These are phyloP conservation scores for Eublepharis macularius DNA, from an alignment of 2,113 vertebrate genomes.

Conservation along the genomic window DNA sequence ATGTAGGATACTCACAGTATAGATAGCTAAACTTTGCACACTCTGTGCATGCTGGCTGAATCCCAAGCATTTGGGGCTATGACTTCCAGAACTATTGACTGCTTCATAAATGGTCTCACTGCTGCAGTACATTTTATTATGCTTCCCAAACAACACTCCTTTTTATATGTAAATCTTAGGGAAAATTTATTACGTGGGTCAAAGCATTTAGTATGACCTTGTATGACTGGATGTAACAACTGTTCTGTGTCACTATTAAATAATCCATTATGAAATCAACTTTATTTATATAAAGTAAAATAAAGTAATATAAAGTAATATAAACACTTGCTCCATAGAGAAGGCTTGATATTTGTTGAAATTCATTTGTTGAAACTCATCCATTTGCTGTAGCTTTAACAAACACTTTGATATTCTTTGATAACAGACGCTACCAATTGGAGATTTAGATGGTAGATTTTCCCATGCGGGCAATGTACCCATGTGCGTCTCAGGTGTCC, in stretches of 20 bases:
- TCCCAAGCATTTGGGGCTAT: no score
- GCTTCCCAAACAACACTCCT: not conserved
- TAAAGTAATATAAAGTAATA: not conserved
- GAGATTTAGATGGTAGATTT: no score
- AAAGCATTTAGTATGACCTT: not conserved
- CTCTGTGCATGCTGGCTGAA: no score
- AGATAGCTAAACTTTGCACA: no score
- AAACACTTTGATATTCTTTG: no score
- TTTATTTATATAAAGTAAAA: not conserved
- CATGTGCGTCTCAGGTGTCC: no score
- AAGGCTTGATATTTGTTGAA: not conserved
- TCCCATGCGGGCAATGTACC: no score
- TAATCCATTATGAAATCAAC: not conserved
- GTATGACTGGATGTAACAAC: not conserved
- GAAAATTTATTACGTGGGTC: not conserved
- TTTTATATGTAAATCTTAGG: conserved; percentile 1
- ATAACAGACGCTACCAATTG: no score
- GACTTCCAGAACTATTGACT: not conserved
- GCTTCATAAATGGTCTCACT: not conserved
- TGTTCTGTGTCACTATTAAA: not conserved
- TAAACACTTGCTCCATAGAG: not conserved
- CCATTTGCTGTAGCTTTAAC: not conserved
- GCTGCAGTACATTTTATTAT: not conserved
- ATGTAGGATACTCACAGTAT: no score
- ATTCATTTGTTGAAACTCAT: not conserved